These are phyloP conservation scores for Glaucomys volans DNA, from an alignment of 2,113 vertebrate genomes.

Conservation along the genomic window DNA sequence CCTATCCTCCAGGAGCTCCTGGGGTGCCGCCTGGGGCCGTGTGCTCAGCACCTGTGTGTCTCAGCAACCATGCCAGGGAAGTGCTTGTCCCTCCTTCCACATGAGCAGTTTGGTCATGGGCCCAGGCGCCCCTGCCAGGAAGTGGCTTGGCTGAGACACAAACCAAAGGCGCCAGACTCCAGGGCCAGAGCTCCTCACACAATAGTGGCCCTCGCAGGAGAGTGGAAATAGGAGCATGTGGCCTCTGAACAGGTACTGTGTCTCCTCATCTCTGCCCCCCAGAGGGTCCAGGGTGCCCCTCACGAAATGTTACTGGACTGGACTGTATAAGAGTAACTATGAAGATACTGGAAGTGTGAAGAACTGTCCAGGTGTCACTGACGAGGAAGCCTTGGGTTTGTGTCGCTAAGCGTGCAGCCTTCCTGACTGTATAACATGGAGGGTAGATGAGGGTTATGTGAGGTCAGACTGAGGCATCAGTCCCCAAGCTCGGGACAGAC, in stretches of 20 bases:
- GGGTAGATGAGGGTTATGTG: neutral
- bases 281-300: neutral
- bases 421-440: accelerated
- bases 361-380: neutral
- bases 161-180: neutral
- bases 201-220: neutral
- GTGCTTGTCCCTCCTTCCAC: neutral
- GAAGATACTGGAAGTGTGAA: neutral
- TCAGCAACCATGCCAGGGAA: neutral
- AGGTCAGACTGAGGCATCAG: accelerated
- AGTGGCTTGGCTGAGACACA: neutral
- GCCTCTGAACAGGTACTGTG: neutral
- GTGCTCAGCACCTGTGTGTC: accelerated
- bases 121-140: neutral
- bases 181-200: neutral
- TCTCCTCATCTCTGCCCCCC: neutral
- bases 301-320: neutral
- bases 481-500: neutral
- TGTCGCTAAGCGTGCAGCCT: neutral
- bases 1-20: neutral
- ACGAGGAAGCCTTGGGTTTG: neutral
- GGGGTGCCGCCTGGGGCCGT: accelerated
- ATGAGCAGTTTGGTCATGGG: neutral
- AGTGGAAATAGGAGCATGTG: neutral
- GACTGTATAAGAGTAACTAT: neutral